These are phyloP conservation scores for Hypomesus transpacificus DNA, from an alignment of 2,113 vertebrate species.

Conservation along the genomic window DNA sequence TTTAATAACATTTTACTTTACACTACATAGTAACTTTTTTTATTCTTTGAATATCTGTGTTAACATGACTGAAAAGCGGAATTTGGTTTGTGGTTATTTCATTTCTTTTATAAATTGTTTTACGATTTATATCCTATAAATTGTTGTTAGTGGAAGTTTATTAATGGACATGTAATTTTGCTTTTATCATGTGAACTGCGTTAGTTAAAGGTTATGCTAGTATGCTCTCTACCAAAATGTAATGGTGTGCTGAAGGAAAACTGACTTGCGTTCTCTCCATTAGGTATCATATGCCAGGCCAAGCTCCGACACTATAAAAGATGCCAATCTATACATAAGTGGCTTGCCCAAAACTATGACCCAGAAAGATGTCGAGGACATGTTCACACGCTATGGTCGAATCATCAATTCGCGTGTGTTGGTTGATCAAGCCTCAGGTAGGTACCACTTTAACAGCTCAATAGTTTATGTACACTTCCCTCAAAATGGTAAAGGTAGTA, in stretches of 20 bases:
- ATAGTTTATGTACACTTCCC: too few relatives aligned
- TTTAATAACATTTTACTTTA: conserved; percentile 12
- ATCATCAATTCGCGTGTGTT: conserved; percentile 97
- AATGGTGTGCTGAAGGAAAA: neutral
- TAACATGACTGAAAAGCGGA: neutral
- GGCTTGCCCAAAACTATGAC: conserved; percentile 91
- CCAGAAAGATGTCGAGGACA: conserved; percentile 96
- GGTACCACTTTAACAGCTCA: neutral
- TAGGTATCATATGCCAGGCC: conserved; percentile 96
- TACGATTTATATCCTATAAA: neutral
- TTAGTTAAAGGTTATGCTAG: too few relatives aligned
- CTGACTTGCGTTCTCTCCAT: conserved; percentile 9
- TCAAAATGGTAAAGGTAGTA: too few relatives aligned
- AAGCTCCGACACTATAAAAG: conserved; percentile 96
- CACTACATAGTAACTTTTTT: neutral
- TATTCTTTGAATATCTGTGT: conserved; percentile 12
- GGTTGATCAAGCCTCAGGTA: conserved; percentile 98
- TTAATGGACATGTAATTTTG: too few relatives aligned
- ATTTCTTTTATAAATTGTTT: neutral
- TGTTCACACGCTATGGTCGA: conserved; percentile 89
- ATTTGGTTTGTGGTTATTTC: neutral
- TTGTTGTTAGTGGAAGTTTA: too few relatives aligned
- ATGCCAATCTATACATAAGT: conserved; percentile 96
- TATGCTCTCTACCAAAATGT: too few relatives aligned
- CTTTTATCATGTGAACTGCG: too few relatives aligned